Conservation (phyloP, 2,888 invertebrate genomes). For the Ctena decussata region DNA sequence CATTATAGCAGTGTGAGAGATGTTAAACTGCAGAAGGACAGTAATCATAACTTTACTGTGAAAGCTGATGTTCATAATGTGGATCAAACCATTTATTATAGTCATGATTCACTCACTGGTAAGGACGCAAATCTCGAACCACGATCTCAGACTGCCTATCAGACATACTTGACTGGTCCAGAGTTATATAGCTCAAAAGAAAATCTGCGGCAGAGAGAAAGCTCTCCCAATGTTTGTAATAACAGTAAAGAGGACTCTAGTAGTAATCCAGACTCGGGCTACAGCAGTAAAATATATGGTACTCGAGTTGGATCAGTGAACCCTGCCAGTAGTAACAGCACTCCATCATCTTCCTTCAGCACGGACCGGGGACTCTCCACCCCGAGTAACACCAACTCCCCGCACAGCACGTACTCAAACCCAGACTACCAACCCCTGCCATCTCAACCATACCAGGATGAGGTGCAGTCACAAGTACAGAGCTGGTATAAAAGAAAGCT, state of each 20-base stretch:
- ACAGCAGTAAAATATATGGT: slow-evolving; percentile 93
- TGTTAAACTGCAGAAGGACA: slow-evolving; percentile 26
- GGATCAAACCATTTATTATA: slow-evolving; percentile 34
- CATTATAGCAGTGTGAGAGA: slow-evolving; percentile 53
- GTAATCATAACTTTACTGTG: slow-evolving; percentile 40
- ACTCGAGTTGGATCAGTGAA: slow-evolving; percentile 50
- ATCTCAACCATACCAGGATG: slow-evolving; percentile 55
- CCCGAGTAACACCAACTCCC: slow-evolving; percentile 77
- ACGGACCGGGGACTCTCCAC: slow-evolving; percentile 74
- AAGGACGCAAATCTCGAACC: slow-evolving; percentile 39
- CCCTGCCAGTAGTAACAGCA: slow-evolving; percentile 71
- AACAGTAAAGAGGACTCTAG: slow-evolving; percentile 83
- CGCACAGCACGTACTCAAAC: slow-evolving; percentile 66
- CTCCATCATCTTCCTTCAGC: slow-evolving; percentile 82
- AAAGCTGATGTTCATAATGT: slow-evolving; percentile 40
- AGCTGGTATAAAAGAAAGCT: slow-evolving; percentile 80
- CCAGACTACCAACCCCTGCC: slow-evolving; percentile 67
- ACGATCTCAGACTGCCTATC: slow-evolving; percentile 56
- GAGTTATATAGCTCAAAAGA: slow-evolving; percentile 23
- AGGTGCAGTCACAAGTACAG: slow-evolving; percentile 76
- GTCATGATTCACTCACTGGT: not conserved
- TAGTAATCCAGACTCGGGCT: slow-evolving; percentile 92
- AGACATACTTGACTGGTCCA: slow-evolving; percentile 60
- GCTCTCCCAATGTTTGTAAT: slow-evolving; percentile 68
- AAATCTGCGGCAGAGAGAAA: slow-evolving; percentile 46